Conservation (phyloP, 2,888 invertebrate genomes). For the Amaurobius ferox region DNA sequence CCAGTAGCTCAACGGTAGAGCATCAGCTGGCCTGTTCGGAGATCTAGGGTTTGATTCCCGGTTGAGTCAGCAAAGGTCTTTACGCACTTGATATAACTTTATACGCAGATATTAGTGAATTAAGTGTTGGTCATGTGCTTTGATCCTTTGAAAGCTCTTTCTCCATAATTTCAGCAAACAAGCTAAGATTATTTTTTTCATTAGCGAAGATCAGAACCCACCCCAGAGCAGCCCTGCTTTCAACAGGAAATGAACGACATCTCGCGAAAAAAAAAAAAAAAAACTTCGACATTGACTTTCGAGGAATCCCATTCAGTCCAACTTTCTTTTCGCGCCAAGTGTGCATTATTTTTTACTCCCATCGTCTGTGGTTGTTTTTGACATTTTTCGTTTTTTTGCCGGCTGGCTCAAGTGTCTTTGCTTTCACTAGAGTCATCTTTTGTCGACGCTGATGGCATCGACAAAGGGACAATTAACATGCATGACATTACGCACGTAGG, state of each 20-base stretch:
- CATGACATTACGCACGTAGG: conserved; percentile 8
- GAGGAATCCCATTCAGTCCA: neutral
- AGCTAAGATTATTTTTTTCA: no score
- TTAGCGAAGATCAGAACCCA: no score
- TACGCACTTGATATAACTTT: no score
- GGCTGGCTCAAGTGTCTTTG: neutral
- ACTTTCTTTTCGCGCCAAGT: neutral
- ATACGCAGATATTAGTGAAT: no score
- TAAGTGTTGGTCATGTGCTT: no score
- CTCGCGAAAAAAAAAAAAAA: neutral
- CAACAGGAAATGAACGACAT: neutral
- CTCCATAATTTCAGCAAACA: no score
- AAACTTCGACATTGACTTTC: neutral
- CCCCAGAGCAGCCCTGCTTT: neutral
- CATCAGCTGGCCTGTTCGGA: no score
- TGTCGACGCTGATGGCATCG: neutral
- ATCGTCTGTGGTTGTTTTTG: neutral
- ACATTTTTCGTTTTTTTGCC: neutral
- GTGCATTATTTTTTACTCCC: no score
- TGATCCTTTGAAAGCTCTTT: no score
- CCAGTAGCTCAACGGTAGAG: no score
- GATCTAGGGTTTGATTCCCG: no score
- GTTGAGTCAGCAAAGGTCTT: no score
- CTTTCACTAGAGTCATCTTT: neutral
- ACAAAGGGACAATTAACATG: neutral